Percentiles rank a stretch among this genome's conserved stretches.
Evolutionary conservation across 2,888 invertebrate genomes (phyloP).

Genomic region (Scrobipalpa costella): DNA sequence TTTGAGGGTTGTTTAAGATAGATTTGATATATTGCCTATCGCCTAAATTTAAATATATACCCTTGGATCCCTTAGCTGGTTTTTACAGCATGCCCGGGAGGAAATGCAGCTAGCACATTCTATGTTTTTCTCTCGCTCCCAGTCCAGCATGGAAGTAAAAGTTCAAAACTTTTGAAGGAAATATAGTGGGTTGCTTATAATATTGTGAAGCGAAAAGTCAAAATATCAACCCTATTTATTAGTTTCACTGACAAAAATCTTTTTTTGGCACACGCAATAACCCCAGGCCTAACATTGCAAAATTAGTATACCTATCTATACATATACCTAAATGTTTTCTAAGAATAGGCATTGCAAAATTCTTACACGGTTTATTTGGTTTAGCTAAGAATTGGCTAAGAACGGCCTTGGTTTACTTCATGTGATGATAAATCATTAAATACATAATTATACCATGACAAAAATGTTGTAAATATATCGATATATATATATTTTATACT

Average conservation of each 20-base stretch:
- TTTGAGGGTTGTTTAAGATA: too few species aligned
- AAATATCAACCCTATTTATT: not conserved
- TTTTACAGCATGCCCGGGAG: too few species aligned
- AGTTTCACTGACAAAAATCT: not conserved
- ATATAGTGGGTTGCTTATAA: too few species aligned
- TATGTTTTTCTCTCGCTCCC: too few species aligned
- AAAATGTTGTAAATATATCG: too few species aligned
- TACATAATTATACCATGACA: not conserved
- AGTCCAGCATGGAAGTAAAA: too few species aligned
- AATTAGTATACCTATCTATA: not conserved
- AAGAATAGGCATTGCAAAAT: constrained; percentile 12
- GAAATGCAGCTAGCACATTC: too few species aligned
- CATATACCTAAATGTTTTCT: not conserved
- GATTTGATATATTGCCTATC: too few species aligned
- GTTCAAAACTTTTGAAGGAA: too few species aligned
- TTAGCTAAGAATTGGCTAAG: not conserved
- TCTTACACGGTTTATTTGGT: constrained; percentile 6
- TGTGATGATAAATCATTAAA: not conserved
- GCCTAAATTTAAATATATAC: too few species aligned
- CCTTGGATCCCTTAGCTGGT: too few species aligned
- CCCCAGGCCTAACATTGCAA: constrained; percentile 9
- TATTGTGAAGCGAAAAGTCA: not conserved
- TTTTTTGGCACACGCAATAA: not conserved
- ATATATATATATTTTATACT: too few species aligned
- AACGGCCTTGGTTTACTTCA: not conserved